phyloP scores from a whole-genome alignment of 1,140 invertebrate genomes.

The Drosophila watanabei region DNA sequence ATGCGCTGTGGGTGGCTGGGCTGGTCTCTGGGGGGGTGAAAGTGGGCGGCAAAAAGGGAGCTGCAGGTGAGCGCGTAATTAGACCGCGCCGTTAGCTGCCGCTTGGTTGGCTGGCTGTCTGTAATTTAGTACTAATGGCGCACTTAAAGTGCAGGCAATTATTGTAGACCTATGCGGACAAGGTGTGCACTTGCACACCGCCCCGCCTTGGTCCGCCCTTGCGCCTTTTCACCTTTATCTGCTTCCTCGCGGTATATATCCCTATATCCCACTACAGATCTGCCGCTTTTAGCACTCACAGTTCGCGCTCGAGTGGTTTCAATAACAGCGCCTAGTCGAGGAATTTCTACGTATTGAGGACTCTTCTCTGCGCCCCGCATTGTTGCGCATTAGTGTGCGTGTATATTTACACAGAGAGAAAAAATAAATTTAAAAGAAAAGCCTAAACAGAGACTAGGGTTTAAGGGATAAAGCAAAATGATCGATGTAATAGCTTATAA shows the following conservation, averaged over 20 bases:
- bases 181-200: slow-evolving; percentile 29
- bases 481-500: too few species aligned
- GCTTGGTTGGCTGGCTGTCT: slow-evolving; percentile 64
- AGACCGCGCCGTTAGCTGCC: slow-evolving; percentile 75
- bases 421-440: not conserved
- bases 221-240: not conserved
- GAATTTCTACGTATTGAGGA: slow-evolving; percentile 39
- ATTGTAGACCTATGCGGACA: slow-evolving; percentile 73
- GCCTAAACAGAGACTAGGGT: not conserved
- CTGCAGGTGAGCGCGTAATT: slow-evolving; percentile 77
- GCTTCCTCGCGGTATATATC: slow-evolving; percentile 16
- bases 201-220: not conserved
- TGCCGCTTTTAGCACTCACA: slow-evolving; percentile 45
- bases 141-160: slow-evolving; percentile 81
- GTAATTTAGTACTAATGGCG: slow-evolving; percentile 82
- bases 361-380: not conserved
- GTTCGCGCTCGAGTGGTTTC: slow-evolving; percentile 61
- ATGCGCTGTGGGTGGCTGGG: not conserved
- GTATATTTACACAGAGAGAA: not conserved
- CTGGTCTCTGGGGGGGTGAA: not conserved
- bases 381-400: slow-evolving; percentile 1
- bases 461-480: too few species aligned
- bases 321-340: slow-evolving; percentile 46
- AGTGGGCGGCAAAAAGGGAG: slow-evolving; percentile 18
- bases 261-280: slow-evolving; percentile 33